Base-by-base conservation (phyloP, 2,888 invertebrate species). In the Ametastegia equiseti region DNA sequence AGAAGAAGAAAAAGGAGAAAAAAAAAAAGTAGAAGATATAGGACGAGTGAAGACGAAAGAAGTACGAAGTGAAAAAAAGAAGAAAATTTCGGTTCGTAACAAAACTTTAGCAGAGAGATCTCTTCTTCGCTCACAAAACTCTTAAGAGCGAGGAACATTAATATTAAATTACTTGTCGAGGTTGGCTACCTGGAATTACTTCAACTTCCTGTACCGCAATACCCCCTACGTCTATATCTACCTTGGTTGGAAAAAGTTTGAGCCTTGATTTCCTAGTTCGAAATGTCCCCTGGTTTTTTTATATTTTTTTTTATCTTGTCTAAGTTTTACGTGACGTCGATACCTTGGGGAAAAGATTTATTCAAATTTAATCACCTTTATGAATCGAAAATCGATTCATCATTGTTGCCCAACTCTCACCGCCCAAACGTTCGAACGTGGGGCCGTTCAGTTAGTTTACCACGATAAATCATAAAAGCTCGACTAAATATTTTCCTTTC, bases 141-240 rank as follows among this genome's bases (percentile, higher is more conserved):
- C 75, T 75, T 54, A 75, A 75, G 54, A 54, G 54, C 75, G 27
- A 36, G 75, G 50, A 75, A 75, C 75, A 54, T 75, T 75, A 54
- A 75, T 75, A 75, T 75, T 54, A 54, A 75, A 75, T 75, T 75
- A 75, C 75, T 75, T 23, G 75, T 75, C 75, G 75, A 75, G 75
- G 75, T 75, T 75, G 50, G 75, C 75, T 75, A 75, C 54, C 75
- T 75, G 50, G 9, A 75, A 75, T 75, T 30, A 75, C 75, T 75
- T 75, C 36, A 75, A 75, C 75, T 75, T 75, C 50, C 54, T 54
- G 33, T 75, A 75, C 54, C 54, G 75, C n/a, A n/a, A n/a, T n/a
- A n/a, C n/a, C n/a, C n/a, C n/a, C n/a, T n/a, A n/a, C n/a, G n/a
- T n/a, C n/a, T n/a, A n/a, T n/a, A n/a, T 50, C 15, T 19, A 30